A percentile compares a stretch with the other conserved stretches of the same genome.
phyloP scores from a whole-genome alignment of 1,140 invertebrate genomes.

The Camponotus vicinus region DNA sequence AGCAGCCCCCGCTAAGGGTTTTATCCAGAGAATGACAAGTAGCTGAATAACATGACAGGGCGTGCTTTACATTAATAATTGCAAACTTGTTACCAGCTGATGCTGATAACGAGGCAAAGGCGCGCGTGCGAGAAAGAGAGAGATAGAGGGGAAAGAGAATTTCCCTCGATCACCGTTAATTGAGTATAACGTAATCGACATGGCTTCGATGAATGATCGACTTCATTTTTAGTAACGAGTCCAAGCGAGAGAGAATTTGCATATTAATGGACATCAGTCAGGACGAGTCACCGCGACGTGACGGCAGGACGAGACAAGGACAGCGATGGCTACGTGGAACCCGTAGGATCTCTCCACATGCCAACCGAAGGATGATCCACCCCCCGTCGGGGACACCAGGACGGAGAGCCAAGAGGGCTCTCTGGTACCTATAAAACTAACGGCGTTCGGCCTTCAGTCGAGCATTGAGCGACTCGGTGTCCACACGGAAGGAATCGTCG shows the following conservation, averaged over 20 bases:
- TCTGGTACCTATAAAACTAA: conserved; percentile 77
- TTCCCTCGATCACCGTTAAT: conserved; percentile 62
- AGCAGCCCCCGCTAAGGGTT: conserved; percentile 28
- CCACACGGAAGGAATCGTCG: conserved; percentile 26
- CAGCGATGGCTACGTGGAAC: conserved; percentile 41
- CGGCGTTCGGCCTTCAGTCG: conserved; percentile 65
- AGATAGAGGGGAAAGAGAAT: not conserved
- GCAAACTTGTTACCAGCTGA: conserved; percentile 47
- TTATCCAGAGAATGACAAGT: conserved; percentile 47
- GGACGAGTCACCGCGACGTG: conserved; percentile 57
- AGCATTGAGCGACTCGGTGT: conserved; percentile 66
- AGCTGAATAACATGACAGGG: conserved; percentile 56
- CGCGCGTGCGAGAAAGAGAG: conserved; percentile 12
- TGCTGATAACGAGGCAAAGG: conserved; percentile 2
- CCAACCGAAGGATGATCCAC: conserved; percentile 73
- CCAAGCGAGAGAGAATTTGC: conserved; percentile 70
- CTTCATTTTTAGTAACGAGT: conserved; percentile 74
- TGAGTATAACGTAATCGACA: conserved; percentile 74
- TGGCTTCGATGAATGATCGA: conserved; percentile 64
- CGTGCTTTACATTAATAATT: conserved; percentile 63
- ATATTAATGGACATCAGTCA: conserved; percentile 80
- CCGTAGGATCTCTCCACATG: conserved; percentile 64
- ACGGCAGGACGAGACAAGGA: conserved; percentile 63
- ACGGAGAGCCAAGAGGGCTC: conserved; percentile 56
- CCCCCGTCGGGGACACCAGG: conserved; percentile 52